Conservation (phyloP, 1,140 invertebrate genomes). For the Drosophila bifasciata region DNA sequence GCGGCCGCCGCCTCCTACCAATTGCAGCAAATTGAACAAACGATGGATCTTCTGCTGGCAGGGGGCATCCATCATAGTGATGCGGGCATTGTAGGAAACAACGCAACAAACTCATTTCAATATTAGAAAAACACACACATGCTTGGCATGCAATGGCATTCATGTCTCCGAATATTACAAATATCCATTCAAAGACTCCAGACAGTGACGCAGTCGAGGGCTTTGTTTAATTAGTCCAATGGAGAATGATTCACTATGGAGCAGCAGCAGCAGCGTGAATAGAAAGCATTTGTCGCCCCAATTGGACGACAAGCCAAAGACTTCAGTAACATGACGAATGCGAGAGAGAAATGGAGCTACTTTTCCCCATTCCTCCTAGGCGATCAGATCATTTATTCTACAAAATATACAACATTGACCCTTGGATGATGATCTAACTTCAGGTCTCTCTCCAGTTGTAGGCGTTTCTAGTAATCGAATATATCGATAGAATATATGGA, state of each 20-base stretch:
- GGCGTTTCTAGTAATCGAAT: no score
- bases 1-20: conserved; percentile 3
- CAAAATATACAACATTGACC: neutral
- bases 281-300: conserved; percentile 7
- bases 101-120: conserved; percentile 65
- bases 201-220: neutral
- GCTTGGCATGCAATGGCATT: neutral
- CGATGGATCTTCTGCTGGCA: conserved; percentile 4
- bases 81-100: conserved; percentile 51
- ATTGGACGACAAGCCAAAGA: neutral
- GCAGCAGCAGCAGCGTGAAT: conserved; percentile 7
- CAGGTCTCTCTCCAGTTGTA: no score
- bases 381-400: no score
- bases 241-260: conserved; percentile 35
- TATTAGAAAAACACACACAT: conserved; percentile 36
- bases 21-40: no score
- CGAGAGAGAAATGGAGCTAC: neutral
- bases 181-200: conserved; percentile 5
- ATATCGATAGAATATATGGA: no score
- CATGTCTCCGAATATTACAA: neutral
- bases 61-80: conserved; percentile 31
- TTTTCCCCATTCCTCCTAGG: no score
- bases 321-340: no score
- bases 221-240: conserved; percentile 48
- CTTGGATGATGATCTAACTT: neutral